phyloP scores from a whole-genome alignment of 1,140 invertebrate genomes.

The Papilio dardanus region DNA sequence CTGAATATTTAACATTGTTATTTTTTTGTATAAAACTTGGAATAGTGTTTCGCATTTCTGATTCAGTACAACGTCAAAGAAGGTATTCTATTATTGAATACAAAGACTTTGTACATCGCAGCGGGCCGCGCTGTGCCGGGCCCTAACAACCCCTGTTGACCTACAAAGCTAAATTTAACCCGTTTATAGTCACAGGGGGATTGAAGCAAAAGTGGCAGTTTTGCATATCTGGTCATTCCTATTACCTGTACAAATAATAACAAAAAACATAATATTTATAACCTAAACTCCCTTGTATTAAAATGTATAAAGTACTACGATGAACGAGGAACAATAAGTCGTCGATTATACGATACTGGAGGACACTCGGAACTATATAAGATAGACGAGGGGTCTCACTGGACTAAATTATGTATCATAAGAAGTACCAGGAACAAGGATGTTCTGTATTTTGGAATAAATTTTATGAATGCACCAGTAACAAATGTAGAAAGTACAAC shows the following conservation, averaged over 20 bases:
- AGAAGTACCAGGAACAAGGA: too few relatives aligned
- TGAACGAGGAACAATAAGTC: too few relatives aligned
- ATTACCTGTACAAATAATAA: not conserved
- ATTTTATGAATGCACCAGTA: too few relatives aligned
- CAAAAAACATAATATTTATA: not conserved
- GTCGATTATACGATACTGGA: too few relatives aligned
- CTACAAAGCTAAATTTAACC: constrained; percentile 42
- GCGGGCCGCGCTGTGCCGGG: constrained; percentile 29
- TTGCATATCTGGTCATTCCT: constrained; percentile 19
- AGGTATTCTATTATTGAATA: constrained; percentile 36
- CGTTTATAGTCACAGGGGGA: constrained; percentile 39
- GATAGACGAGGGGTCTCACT: too few relatives aligned
- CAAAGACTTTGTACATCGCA: constrained; percentile 38
- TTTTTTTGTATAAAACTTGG: not conserved
- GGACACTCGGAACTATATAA: too few relatives aligned
- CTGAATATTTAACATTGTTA: not conserved
- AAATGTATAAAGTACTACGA: too few relatives aligned
- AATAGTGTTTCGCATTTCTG: not conserved
- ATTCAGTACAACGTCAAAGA: constrained; percentile 14
- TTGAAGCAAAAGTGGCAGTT: constrained; percentile 9
- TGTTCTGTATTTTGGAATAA: too few relatives aligned
- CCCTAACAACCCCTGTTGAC: constrained; percentile 38
- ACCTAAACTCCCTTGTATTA: too few relatives aligned
- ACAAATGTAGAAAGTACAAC: too few relatives aligned
- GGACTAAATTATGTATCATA: too few relatives aligned